These are phyloP conservation scores for Herminia tarsipennalis DNA, from an alignment of 2,888 invertebrate genomes.

Conservation along the genomic window DNA sequence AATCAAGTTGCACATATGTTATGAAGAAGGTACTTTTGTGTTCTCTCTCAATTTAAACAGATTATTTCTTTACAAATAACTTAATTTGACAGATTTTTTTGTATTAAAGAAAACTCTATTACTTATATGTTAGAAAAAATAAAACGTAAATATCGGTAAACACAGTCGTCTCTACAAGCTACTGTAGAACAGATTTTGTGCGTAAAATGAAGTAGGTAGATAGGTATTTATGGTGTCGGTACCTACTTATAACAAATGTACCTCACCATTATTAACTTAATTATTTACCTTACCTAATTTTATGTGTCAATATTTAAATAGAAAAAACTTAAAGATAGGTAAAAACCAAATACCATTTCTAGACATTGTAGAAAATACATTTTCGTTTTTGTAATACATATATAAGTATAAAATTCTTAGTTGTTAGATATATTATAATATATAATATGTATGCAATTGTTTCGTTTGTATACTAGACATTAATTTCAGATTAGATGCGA, in stretches of 20 bases:
- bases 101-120: too few species aligned
- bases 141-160: too few species aligned
- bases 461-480: slow-evolving; percentile 1
- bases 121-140: too few species aligned
- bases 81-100: too few species aligned
- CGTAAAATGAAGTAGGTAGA: too few species aligned
- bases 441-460: slow-evolving; percentile 9
- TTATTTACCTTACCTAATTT: too few species aligned
- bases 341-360: slow-evolving; percentile 15
- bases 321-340: neutral
- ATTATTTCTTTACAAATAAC: neutral
- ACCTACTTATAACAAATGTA: too few species aligned
- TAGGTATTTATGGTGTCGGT: too few species aligned
- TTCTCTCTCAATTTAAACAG: slow-evolving; percentile 24
- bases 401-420: slow-evolving; percentile 39
- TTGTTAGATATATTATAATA: slow-evolving; percentile 22
- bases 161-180: too few species aligned
- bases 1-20: slow-evolving; percentile 2
- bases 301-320: too few species aligned
- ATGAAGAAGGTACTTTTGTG: slow-evolving; percentile 8
- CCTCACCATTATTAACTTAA: too few species aligned
- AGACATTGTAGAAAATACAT: slow-evolving; percentile 26
- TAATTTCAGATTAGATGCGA: slow-evolving; percentile 11
- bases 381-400: slow-evolving; percentile 14
- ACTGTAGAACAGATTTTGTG: too few species aligned